phyloP scores from a whole-genome alignment of 2,797 vertebrate species.

The Linurgus olivaceus region DNA sequence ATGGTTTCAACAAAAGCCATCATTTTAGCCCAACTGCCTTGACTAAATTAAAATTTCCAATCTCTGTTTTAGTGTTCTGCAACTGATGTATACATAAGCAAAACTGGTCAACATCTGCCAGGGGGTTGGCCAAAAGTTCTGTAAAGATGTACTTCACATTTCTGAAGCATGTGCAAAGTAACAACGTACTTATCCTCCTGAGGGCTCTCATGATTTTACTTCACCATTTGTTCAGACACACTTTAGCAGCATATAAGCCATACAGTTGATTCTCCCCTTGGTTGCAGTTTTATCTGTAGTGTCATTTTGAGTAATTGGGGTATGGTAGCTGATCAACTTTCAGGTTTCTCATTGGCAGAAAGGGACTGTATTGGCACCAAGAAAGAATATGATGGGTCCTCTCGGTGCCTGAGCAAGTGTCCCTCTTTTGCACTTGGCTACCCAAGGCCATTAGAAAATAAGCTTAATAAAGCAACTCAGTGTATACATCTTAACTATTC shows the following conservation, averaged over 20 bases:
- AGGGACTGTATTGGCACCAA: constrained; percentile 84
- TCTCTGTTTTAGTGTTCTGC: constrained; percentile 86
- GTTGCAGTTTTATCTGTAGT: constrained; percentile 91
- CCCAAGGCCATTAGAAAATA: constrained; percentile 84
- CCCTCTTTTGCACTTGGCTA: constrained; percentile 86
- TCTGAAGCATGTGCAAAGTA: constrained; percentile 89
- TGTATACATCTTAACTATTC: constrained; percentile 72
- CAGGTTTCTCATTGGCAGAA: constrained; percentile 87
- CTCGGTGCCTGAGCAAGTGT: constrained; percentile 81
- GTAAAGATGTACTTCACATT: constrained; percentile 84
- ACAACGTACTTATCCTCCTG: constrained; percentile 83
- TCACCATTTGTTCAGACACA: constrained; percentile 85
- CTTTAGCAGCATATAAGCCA: constrained; percentile 84
- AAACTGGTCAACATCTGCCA: constrained; percentile 91
- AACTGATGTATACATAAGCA: constrained; percentile 85
- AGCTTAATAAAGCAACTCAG: constrained; percentile 80
- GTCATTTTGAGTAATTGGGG: constrained; percentile 91
- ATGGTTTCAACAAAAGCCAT: constrained; percentile 85
- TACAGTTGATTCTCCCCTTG: constrained; percentile 94
- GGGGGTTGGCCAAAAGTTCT: constrained; percentile 84
- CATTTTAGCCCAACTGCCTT: constrained; percentile 87
- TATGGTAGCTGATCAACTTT: constrained; percentile 87
- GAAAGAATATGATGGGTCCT: constrained; percentile 81
- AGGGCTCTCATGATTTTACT: constrained; percentile 84
- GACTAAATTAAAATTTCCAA: constrained; percentile 87